Evolutionary conservation across 2,113 vertebrate species (phyloP), one percentile per base, ranked within the genome.

Genomic region (Anhinga rufa): DNA sequence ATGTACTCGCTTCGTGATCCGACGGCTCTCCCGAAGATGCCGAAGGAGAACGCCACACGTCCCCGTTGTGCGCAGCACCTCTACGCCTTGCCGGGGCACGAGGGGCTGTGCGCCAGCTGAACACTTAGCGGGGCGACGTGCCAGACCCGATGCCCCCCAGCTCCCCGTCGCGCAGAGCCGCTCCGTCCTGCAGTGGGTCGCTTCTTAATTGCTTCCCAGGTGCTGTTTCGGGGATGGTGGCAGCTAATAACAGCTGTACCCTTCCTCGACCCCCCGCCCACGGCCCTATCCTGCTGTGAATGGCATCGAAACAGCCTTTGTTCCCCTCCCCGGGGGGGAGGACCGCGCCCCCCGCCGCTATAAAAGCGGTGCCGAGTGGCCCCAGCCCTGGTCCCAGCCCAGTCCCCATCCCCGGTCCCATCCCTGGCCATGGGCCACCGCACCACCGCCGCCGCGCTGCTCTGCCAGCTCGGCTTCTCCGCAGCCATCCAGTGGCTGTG

Each of bases 401-500:
- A 10, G 12, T 42, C 6, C 17, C 57, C 14, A 9, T 7, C 25
- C 61, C 52, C 25, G 5, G 40, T 20, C 8, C 65, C 14, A 9
- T 10, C 25, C 61, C 52, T 25, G 4, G 86, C 84, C 85, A 95
- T 94, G 96, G 70, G 82, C 15, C 11, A 3, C 82, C 44, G 32
- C 29, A 2, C 14, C 11, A 17, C 54, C 7, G 34, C 34, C 13
- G 70, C 76, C 4, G 38, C 38, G 26, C 48, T 96, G 92, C 81
- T 92, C 85, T 81, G 90, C 90, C 82, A 87, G 31, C 83, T 97
- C 92, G 54, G 89, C 38, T 65, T 96, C 36, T 72, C 82, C 9
- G 49, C 58, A 6, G 98, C 96, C 61, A 97, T 98, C 60, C 97
- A 97, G 62, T 98, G 98, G 98, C 98, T 98, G 98, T 98, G 94